Evolutionary conservation across 2,797 vertebrate species (phyloP), one percentile per base, ranked within the genome.

Genomic region (Furcifer pardalis): DNA sequence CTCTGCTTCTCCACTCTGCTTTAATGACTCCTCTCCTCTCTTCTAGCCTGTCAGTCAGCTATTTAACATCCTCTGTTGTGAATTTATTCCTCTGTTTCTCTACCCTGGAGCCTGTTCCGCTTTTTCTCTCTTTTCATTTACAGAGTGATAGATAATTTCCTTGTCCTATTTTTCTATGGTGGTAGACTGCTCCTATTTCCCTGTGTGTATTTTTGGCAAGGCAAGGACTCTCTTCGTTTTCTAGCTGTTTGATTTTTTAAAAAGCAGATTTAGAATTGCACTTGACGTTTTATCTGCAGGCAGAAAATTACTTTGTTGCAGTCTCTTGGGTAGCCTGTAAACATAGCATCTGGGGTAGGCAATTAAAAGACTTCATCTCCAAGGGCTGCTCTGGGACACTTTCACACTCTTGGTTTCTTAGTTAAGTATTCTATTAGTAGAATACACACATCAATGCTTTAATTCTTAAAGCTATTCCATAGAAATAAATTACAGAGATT

Each of bases 401-500:
- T 78, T 84, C 66, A 60, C 17, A 37, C 63, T 76, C 5, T 21
- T 68, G 40, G 42, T 35, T 30, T 63, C 81, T 49, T 60, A 30
- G 63, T 81, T 69, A 59, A 35, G 35, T 60, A 46, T 60, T 46
- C 42, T 77, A 2, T 37, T 32, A 49, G 15, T 49, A 79, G 40
- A 73, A 49, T 81, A 44, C 56, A 25, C 77, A 65, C 69, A 73
- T 19, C 40, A 68, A 17, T 13, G 6, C 32, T 81, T 46, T 46
- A 35, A 63, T 77, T 49, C 44, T 76, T 10, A 30, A 15, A 62
- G 35, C 35, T n/a, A 46, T 32, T 76, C 30, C 78, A 73, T 74
- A 66, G 76, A 84, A 72, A 84, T 62, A 68, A 42, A 42, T 37
- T 15, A 4, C 76, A 21, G 30, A 79, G 77, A 81, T 81, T 81